These are phyloP conservation scores for Listronotus bonariensis DNA, from an alignment of 1,140 invertebrate genomes.

Conservation along the genomic window DNA sequence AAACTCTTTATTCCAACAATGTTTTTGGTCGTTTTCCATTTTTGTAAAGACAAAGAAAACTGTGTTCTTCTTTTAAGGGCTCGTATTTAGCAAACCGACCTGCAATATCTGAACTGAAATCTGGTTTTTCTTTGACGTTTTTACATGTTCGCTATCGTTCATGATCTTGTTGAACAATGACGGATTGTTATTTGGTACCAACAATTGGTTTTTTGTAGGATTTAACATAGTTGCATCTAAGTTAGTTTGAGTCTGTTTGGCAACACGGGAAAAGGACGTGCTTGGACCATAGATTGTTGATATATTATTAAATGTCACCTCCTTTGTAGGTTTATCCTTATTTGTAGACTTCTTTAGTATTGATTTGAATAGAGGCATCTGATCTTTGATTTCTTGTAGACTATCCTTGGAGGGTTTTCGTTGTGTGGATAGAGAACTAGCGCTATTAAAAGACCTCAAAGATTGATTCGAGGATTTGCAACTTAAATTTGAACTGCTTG, in stretches of 20 bases:
- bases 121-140: neutral
- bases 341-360: slow-evolving; percentile 8
- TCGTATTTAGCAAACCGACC: slow-evolving; percentile 1
- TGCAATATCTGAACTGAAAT: neutral
- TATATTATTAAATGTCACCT: slow-evolving; percentile 21
- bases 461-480: slow-evolving; percentile 6
- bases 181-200: neutral
- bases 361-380: slow-evolving; percentile 21
- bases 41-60: slow-evolving; percentile 13
- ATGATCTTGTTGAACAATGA: neutral
- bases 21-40: slow-evolving; percentile 12
- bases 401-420: slow-evolving; percentile 3
- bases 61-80: slow-evolving; percentile 17
- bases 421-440: neutral
- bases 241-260: too few species aligned
- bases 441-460: neutral
- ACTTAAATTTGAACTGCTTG: slow-evolving; percentile 3
- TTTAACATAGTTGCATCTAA: too few species aligned
- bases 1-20: too few species aligned
- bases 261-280: neutral
- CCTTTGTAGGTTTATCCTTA: slow-evolving; percentile 9
- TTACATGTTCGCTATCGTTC: neutral
- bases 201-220: too few species aligned
- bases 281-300: slow-evolving; percentile 25
- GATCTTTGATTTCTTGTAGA: slow-evolving; percentile 11